Conservation (phyloP, 1,140 invertebrate genomes). For the Acarapis woodi region DNA sequence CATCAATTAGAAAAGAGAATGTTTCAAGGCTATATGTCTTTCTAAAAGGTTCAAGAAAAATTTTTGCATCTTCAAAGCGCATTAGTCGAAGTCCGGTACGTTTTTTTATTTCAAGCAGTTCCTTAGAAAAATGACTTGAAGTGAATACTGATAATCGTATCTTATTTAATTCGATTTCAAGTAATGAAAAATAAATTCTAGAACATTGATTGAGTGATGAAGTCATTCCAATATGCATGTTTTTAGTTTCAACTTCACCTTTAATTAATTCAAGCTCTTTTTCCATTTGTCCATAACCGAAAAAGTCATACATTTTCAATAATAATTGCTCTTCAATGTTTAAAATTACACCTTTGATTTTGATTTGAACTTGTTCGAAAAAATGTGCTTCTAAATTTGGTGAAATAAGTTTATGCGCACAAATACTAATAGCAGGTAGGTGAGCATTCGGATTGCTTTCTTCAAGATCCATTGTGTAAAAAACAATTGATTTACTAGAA, state of each 20-base stretch:
- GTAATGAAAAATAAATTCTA: constrained; percentile 10
- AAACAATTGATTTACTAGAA: constrained; percentile 44
- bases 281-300: constrained; percentile 20
- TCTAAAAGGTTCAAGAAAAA: constrained; percentile 31
- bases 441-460: constrained; percentile 16
- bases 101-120: constrained; percentile 48
- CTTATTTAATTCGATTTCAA: constrained; percentile 13
- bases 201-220: constrained; percentile 4
- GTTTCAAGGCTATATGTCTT: constrained; percentile 17
- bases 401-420: constrained; percentile 25
- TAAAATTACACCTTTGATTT: constrained; percentile 47
- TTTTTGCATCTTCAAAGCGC: constrained; percentile 79
- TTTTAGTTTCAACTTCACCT: constrained; percentile 22
- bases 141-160: constrained; percentile 59
- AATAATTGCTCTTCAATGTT: constrained; percentile 61
- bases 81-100: constrained; percentile 60
- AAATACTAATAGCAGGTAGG: constrained; percentile 20
- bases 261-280: constrained; percentile 34
- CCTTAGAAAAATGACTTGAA: constrained; percentile 38
- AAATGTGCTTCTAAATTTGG: constrained; percentile 41
- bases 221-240: neutral
- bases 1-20: constrained; percentile 13
- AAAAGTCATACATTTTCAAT: constrained; percentile 45
- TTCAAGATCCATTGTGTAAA: constrained; percentile 29
- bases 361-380: constrained; percentile 45